phyloP scores from a whole-genome alignment of 2,888 invertebrate genomes.

The Cylloceria caligata region DNA sequence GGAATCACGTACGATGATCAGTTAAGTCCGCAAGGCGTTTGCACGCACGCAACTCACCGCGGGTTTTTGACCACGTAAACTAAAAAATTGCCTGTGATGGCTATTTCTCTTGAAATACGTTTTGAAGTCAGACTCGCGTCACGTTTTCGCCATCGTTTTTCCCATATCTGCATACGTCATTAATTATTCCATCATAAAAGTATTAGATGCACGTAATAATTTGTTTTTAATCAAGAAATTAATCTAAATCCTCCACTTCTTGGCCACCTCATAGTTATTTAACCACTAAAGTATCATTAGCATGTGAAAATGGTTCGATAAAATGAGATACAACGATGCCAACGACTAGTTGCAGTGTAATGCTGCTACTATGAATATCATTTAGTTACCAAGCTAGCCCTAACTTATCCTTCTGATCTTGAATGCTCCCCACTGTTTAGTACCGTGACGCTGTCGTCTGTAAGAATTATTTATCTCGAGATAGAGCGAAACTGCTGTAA shows the following conservation, averaged over 20 bases:
- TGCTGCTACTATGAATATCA: slow-evolving; percentile 8
- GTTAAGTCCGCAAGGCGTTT: slow-evolving; percentile 25
- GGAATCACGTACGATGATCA: slow-evolving; percentile 42
- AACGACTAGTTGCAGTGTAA: not conserved
- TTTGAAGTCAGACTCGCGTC: not conserved
- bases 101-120: slow-evolving; percentile 19
- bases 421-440: slow-evolving; percentile 8
- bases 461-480: slow-evolving; percentile 54
- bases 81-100: not conserved
- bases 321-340: not conserved
- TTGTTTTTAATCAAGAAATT: not conserved
- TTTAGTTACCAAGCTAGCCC: not conserved
- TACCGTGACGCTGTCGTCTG: slow-evolving; percentile 1
- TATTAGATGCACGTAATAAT: not conserved
- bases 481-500: slow-evolving; percentile 46
- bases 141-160: slow-evolving; percentile 32
- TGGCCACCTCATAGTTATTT: not conserved
- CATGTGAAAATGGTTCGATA: not conserved
- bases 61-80: slow-evolving; percentile 17
- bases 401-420: slow-evolving; percentile 13
- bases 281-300: not conserved
- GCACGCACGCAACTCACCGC: slow-evolving; percentile 26
- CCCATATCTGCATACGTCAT: not conserved
- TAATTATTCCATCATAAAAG: slow-evolving; percentile 5
- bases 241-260: too few species aligned